Conservation (phyloP, 2,888 invertebrate genomes). For the Eudasyphora cyanicolor region DNA sequence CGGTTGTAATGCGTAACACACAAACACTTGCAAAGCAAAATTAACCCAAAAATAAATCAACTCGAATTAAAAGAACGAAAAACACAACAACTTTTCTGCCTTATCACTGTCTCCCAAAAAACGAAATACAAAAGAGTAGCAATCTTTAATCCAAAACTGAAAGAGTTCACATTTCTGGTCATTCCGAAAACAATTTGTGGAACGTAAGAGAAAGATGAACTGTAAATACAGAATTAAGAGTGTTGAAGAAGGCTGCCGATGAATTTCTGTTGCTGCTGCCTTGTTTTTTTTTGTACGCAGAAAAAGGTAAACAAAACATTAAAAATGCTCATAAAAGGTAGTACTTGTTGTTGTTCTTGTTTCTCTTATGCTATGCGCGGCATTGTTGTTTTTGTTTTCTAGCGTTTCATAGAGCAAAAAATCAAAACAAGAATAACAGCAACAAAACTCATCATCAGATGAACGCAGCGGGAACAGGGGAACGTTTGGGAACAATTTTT, state of each 20-base stretch:
- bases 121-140: background rate
- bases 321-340: background rate
- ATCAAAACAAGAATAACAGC: background rate
- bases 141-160: background rate
- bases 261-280: too few species aligned
- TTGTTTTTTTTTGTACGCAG: too few species aligned
- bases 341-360: constrained; percentile 33
- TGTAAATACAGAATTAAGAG: background rate
- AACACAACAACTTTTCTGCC: background rate
- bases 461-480: background rate
- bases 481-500: background rate
- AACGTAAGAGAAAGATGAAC: constrained; percentile 48
- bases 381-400: constrained; percentile 2
- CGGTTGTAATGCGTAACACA: background rate
- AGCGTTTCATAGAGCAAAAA: background rate
- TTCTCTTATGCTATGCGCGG: too few species aligned
- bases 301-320: constrained; percentile 13
- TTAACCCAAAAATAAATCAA: background rate
- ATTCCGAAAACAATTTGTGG: constrained; percentile 35
- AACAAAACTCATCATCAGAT: too few species aligned
- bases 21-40: background rate
- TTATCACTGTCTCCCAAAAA: background rate
- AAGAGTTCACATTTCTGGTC: background rate
- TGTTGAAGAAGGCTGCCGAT: background rate
- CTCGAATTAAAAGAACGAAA: background rate